phyloP scores from a whole-genome alignment of 2,797 vertebrate species.

The Sebastes paucispinis region DNA sequence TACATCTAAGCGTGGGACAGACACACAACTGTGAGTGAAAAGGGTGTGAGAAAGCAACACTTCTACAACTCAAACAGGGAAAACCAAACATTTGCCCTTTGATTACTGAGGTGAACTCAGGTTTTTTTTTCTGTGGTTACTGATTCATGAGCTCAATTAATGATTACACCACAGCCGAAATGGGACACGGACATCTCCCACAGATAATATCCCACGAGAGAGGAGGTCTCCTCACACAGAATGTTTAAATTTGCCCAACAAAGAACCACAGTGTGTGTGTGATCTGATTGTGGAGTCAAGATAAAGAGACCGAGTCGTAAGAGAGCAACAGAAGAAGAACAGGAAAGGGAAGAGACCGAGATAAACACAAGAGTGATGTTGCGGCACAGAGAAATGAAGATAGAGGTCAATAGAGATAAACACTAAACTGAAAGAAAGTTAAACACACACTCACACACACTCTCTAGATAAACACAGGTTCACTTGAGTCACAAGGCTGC shows the following conservation, averaged over 20 bases:
- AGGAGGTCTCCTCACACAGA: background rate
- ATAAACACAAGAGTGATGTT: background rate
- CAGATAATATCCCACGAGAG: background rate
- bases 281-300: background rate
- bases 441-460: constrained; percentile 13
- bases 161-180: constrained; percentile 54
- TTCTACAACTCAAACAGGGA: constrained; percentile 44
- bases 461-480: constrained; percentile 44
- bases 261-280: constrained; percentile 12
- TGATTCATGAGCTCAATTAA: constrained; percentile 67
- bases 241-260: constrained; percentile 22
- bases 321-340: background rate
- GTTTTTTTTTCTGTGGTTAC: constrained; percentile 51
- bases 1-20: constrained; percentile 11
- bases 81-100: constrained; percentile 62
- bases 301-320: background rate
- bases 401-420: constrained; percentile 4
- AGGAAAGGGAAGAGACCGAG: background rate
- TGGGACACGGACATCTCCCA: constrained; percentile 9
- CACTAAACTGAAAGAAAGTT: constrained; percentile 19
- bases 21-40: constrained; percentile 10
- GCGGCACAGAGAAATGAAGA: background rate
- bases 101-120: constrained; percentile 41
- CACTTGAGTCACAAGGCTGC: constrained; percentile 41
- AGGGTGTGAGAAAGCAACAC: constrained; percentile 2